Percentiles rank a stretch among this genome's conserved stretches.
Evolutionary conservation across 2,888 invertebrate genomes (phyloP).

Genomic region (Cephus rjabovi): DNA sequence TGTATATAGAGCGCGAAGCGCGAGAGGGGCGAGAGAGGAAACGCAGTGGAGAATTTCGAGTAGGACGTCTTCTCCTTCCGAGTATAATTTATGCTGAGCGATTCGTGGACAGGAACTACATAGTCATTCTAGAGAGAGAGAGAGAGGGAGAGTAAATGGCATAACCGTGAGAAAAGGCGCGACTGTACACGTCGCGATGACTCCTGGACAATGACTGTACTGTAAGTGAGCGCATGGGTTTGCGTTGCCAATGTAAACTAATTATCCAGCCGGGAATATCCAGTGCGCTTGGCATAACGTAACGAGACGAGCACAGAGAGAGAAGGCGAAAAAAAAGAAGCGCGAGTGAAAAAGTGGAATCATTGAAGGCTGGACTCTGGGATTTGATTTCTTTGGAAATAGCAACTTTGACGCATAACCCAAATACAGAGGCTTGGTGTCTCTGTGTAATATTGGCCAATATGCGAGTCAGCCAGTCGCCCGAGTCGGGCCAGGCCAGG

Average conservation of each 20-base stretch:
- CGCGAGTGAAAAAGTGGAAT: neutral
- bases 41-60: neutral
- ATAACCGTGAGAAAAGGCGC: neutral
- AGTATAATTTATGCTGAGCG: constrained; percentile 52
- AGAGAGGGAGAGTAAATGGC: neutral
- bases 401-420: neutral
- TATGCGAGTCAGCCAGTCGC: neutral
- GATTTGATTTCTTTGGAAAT: neutral
- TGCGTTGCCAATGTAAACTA: neutral
- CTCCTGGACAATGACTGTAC: neutral
- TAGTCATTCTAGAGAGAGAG: neutral
- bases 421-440: constrained; percentile 2
- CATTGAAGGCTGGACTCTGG: neutral
- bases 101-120: constrained; percentile 29
- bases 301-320: neutral
- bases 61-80: constrained; percentile 13
- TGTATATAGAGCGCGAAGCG: neutral
- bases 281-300: neutral
- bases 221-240: neutral
- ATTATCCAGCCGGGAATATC: neutral
- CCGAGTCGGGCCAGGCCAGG: neutral
- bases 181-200: neutral
- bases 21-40: neutral
- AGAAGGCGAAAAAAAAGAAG: no score
- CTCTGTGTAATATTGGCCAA: constrained; percentile 7